Evolutionary conservation across 1,140 invertebrate species (phyloP), one percentile per base, ranked within the genome.

Genomic region (Alviniconcha marisindica): DNA sequence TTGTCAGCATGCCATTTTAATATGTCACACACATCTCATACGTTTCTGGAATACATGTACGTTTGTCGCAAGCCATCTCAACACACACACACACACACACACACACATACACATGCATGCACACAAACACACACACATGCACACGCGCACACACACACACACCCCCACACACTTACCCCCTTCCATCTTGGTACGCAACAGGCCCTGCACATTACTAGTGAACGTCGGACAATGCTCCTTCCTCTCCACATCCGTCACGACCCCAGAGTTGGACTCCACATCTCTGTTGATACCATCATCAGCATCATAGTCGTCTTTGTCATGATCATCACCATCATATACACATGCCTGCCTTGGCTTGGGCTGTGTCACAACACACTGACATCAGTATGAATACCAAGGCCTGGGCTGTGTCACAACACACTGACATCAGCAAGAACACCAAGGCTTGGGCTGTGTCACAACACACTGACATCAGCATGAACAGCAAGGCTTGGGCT

Each of bases 131-230:
- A 42, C 44, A 78, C 38, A 69, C 28, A 24, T 33, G 42, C 44
- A 54, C 28, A 66, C 56, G n/a, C 18, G n/a, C 56, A 60, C 56
- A 60, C n/a, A 24, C 18, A 60, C 56, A 60, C 18, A 1, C 56
- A 21, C 18, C 15, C 56, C 15, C 56, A 40, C 2, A 74, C n/a
- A 51, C 73, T 36, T 51, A 93, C 92, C 92, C 89, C 92, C 91
- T 93, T 99, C 98, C 86, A 99, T 97, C 94, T 99, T 99, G 0
- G 97, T 98, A 86, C 98, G 94, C n/a, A 99, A 95, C 88, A 97
- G 95, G 10, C 98, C 97, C 73, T 97, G 95, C 15, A 97, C 97
- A 92, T 96, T 95, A 74, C 84, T 90, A 28, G 89, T 85, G 83
- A 92, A 92, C 40, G 88, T 92, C 33, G 92, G 92, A 24, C 88